A percentile compares a stretch with the other conserved stretches of the same genome.
These are phyloP conservation scores for Blomia tropicalis DNA, from an alignment of 2,888 invertebrate genomes.

Conservation along the genomic window DNA sequence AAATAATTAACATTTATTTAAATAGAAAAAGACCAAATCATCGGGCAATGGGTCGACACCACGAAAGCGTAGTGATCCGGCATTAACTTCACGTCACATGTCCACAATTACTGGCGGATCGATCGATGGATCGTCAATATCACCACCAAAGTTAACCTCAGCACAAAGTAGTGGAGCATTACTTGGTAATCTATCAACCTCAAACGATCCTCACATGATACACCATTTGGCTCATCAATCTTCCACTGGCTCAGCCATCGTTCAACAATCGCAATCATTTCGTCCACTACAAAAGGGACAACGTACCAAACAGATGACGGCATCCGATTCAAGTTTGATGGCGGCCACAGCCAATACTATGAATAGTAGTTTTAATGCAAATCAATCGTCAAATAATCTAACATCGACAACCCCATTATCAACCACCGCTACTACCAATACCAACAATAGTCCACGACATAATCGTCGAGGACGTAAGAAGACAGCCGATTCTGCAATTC, in stretches of 20 bases:
- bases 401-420: too few species aligned
- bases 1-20: not conserved
- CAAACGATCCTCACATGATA: not conserved
- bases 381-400: not conserved
- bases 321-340: conserved; percentile 8
- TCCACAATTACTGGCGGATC: conserved; percentile 9
- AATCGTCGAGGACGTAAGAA: not conserved
- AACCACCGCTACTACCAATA: too few species aligned
- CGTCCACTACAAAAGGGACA: conserved; percentile 2
- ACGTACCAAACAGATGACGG: not conserved
- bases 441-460: not conserved
- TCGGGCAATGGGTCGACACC: conserved; percentile 40
- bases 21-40: conserved; percentile 13
- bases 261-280: not conserved
- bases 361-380: not conserved
- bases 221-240: not conserved
- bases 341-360: not conserved
- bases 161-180: conserved; percentile 6
- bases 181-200: not conserved
- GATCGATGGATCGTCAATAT: conserved; percentile 8
- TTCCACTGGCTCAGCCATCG: not conserved
- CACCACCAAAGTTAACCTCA: not conserved
- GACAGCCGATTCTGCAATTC: conserved; percentile 8
- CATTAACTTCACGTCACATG: conserved; percentile 16
- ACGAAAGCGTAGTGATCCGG: conserved; percentile 60